Conservation (phyloP, 2,888 invertebrate species). For the Brenthis hecate region DNA sequence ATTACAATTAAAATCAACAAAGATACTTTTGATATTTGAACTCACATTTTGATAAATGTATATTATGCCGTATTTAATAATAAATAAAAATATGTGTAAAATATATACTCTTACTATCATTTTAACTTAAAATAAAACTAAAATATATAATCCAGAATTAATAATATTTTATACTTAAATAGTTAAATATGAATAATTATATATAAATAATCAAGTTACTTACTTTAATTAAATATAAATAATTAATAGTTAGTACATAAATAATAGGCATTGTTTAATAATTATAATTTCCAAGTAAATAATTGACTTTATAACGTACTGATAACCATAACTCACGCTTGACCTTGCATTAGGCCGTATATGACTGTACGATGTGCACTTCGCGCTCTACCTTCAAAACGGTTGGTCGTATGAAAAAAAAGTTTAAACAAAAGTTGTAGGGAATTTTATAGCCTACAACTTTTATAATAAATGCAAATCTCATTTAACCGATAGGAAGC, state of each 20-base stretch:
- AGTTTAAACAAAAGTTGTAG: no score
- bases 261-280: conserved; percentile 39
- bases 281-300: conserved; percentile 30
- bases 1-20: no score
- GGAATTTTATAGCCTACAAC: no score
- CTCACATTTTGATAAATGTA: no score
- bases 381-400: no score
- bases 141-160: conserved; percentile 29
- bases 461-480: conserved; percentile 18
- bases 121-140: no score
- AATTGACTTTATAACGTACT: conserved; percentile 39
- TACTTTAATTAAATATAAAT: conserved; percentile 32
- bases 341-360: conserved; percentile 44
- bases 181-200: conserved; percentile 22
- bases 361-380: conserved; percentile 30
- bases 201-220: conserved; percentile 12
- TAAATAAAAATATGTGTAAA: no score
- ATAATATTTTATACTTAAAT: conserved; percentile 38
- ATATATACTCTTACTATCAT: no score
- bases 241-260: conserved; percentile 40
- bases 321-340: conserved; percentile 43
- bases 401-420: no score
- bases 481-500: no score
- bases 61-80: no score
- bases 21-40: no score